Evolutionary conservation across 2,113 vertebrate genomes (phyloP), one percentile per base, ranked within the genome.

Genomic region (Prinia subflava): DNA sequence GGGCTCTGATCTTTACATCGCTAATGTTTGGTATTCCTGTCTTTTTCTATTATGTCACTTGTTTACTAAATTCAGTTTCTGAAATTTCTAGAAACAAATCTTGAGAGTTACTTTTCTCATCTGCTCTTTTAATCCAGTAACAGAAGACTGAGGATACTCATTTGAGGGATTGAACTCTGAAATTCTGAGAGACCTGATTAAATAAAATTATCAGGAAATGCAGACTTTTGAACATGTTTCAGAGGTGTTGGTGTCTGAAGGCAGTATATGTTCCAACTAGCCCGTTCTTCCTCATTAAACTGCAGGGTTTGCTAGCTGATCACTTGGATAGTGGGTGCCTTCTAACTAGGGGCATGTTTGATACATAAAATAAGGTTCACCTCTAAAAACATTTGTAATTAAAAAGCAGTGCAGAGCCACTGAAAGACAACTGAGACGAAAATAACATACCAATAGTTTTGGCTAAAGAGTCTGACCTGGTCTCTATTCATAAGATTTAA

Each of bases 221-320:
- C 37, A 41, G 49, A 10, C 8, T 69, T 69, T 8, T 11, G 15
- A 74, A 63, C 2, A 1, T 27, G 22, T 59, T 83, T 70, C 15
- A 17, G 13, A 53, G 14, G 11, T 70, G 4, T 7, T 57, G 15
- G 4, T 78, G 22, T 11, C 44, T 71, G 33, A 68, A 79, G 30
- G 30, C 49, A 55, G 5, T n/a, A 1, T 4, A 1, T 42, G 24
- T 63, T 74, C 9, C 11, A 74, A 0, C 19, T 23, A 65, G 6
- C 19, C 33, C 1, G 0, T 59, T 89, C 21, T 47, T 82, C 22
- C 35, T 63, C 11, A 28, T 92, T 52, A 52, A 39, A 56, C 27
- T n/a, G 37, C 13, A 62, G 11, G 11, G 4, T 57, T 71, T 85
- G 20, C 41, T 65, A 6, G 24, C 39, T 39, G 21, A 46, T 79